These are phyloP conservation scores for Cebus imitator DNA, from an alignment of 2,113 vertebrate species.

Conservation along the genomic window DNA sequence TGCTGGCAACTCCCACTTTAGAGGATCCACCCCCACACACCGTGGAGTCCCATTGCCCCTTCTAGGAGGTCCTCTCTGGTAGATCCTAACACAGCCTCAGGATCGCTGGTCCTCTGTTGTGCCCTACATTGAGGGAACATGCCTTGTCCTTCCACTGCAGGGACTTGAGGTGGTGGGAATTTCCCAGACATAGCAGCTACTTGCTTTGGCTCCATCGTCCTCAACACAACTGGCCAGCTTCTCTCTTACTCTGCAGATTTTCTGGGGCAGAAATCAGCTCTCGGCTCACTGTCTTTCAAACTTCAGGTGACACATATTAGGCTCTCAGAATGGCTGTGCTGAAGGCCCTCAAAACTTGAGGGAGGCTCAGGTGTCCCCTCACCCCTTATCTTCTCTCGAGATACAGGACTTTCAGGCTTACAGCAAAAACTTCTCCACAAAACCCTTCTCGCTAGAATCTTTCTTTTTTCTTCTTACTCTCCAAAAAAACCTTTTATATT, in stretches of 20 bases:
- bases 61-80: not conserved
- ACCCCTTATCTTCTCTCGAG: not conserved
- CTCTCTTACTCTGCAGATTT: not conserved
- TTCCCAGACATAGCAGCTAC: not conserved
- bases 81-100: not conserved
- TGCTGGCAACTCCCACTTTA: not conserved
- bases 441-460: not conserved
- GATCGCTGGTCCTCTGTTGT: not conserved
- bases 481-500: not conserved
- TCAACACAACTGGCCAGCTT: not conserved
- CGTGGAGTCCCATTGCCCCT: not conserved
- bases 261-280: not conserved
- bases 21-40: not conserved
- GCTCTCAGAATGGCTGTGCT: not conserved
- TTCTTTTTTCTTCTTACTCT: not conserved
- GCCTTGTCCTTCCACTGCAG: not conserved
- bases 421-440: not conserved
- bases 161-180: not conserved
- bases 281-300: not conserved
- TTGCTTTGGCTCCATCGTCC: not conserved
- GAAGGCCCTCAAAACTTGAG: not conserved
- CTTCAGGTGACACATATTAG: not conserved
- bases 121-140: accelerated
- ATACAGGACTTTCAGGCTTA: not conserved
- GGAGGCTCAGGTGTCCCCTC: not conserved